These are phyloP conservation scores for Hydrozoanthus tunicans DNA, from an alignment of 64 coral and sea anemone species.

Conservation along the genomic window DNA sequence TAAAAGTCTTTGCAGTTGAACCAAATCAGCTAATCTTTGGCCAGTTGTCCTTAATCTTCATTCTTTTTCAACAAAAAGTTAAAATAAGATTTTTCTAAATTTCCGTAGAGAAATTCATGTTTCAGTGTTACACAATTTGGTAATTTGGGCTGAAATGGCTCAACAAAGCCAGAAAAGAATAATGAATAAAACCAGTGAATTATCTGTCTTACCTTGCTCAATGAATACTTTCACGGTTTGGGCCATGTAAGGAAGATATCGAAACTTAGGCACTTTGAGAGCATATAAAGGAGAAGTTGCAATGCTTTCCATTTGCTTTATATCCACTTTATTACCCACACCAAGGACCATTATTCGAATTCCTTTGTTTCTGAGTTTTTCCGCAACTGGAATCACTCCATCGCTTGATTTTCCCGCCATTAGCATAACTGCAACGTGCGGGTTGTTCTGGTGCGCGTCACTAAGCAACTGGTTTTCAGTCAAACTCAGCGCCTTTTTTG, in stretches of 20 bases:
- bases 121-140: no score
- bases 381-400: not conserved
- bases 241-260: slow-evolving; percentile 63
- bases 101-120: no score
- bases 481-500: slow-evolving; percentile 41
- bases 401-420: slow-evolving; percentile 48
- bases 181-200: not conserved
- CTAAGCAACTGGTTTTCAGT: slow-evolving; percentile 14
- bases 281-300: slow-evolving; percentile 65
- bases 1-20: no score
- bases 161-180: not conserved
- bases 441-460: not conserved
- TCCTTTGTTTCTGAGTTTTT: slow-evolving; percentile 12
- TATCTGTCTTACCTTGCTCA: slow-evolving; percentile 38
- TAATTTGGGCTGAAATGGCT: no score
- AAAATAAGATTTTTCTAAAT: no score
- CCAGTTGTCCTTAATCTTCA: no score
- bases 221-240: slow-evolving; percentile 57
- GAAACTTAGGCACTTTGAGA: slow-evolving; percentile 59
- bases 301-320: slow-evolving; percentile 51
- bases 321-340: slow-evolving; percentile 54
- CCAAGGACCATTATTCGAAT: slow-evolving; percentile 53
- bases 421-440: slow-evolving; percentile 41
- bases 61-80: no score
- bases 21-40: no score